Evolutionary conservation across 1,140 invertebrate species (phyloP), one percentile per base, ranked within the genome.

Genomic region (Danaus plexippus): DNA sequence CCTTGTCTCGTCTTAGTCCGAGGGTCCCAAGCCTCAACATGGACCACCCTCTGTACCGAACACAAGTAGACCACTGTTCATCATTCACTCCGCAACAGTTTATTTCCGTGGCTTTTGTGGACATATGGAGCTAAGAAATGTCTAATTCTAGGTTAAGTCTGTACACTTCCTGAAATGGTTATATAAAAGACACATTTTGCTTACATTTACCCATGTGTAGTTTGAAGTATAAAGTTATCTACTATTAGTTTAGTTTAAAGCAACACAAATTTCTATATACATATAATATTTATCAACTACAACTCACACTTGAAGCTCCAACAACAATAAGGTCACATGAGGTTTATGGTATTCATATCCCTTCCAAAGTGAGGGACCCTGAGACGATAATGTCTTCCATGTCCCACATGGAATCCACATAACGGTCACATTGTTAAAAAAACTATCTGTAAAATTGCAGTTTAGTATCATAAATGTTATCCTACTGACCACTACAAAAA

Each of bases 11-110:
- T 90, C 66, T 92, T 91, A 3, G 89, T 89, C 57, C 97, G 88
- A 42, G 96, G 95, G 89, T 99, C 98, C 96, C 96, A 99, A 1
- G 96, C 97, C 88, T 99, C 97, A 5, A 99, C 91, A 75, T 91
- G 92, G 92, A 0, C 98, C 98, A 80, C 97, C 94, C 67, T 93
- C 91, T n/a, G 95, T 97, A 8, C 98, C 98, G 72, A 93, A 92
- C 4, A 94, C 80, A 43, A 99, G 77, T 41, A 99, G 88, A 69
- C 98, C 91, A 90, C n/a, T 99, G 97, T 41, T 92, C 89, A 1
- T 94, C 92, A 89, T 98, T 99, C 4, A 99, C 92, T 51, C 91
- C 90, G 76, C 95, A 95, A 77, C 93, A 94, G 75, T 98, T 98
- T 11, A 97, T 90, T 64, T 92, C 91, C 58, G 89, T 90, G 8